Evolutionary conservation across 2,888 invertebrate species (phyloP), one percentile per base, ranked within the genome.

Genomic region (Sussaba pulchella): DNA sequence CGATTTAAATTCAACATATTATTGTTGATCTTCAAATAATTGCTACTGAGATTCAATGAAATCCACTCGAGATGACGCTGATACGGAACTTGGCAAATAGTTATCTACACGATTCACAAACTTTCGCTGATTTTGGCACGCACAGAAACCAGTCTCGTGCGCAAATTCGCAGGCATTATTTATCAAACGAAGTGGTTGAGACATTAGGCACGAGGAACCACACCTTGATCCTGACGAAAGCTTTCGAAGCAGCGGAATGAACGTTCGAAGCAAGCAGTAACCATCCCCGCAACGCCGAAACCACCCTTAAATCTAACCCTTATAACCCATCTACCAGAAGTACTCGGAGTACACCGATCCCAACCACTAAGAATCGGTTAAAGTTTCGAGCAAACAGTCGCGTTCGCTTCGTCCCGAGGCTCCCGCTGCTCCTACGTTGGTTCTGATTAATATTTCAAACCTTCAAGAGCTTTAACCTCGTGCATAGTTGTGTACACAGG

Each of bases 161-260:
- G 54, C 82, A 89, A 89, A 90, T 89, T 88, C 85, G 82, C 82
- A 84, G 78, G 88, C 87, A 88, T 90, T 90, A 90, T 88, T 90
- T 89, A 89, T 90, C 88, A 89, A 89, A 89, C 86, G 85, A 83
- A 85, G 66, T 45, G 26, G 66, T 63, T 45, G 8, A 24, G 19
- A 31, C 31, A 6, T 31, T 2, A 39, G 26, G 54, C 26, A n/a
- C n/a, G 41, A 17, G 21, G 39, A 14, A 21, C 52, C 36, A 67
- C 6, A 50, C 54, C 17, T 39, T 24, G 24, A 21, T 26, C 21
- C 24, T 52, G 47, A 31, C 3, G 14, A 8, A 3, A 43, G 24
- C n/a, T n/a, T 39, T 59, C 54, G 26, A 54, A 31, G n/a, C 14
- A 12, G 19, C 3, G 59, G 39, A 39, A 36, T 39, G 39, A 59